phyloP scores from a whole-genome alignment of 2,888 invertebrate genomes.

The Cataglyphis albicans region DNA sequence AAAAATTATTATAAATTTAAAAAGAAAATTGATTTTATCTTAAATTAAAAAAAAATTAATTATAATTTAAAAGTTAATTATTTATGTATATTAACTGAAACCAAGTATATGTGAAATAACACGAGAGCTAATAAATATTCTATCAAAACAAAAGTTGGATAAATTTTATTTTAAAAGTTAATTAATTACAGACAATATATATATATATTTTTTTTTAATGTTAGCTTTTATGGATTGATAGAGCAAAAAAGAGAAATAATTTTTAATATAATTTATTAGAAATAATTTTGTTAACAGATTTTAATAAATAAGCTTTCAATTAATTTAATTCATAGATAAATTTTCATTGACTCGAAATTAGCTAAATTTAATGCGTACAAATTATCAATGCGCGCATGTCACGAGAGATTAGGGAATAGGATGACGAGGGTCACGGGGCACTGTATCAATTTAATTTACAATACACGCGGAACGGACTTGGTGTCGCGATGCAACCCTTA shows the following conservation, averaged over 20 bases:
- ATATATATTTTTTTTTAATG: too few species aligned
- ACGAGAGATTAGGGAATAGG: conserved; percentile 42
- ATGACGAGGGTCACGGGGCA: conserved; percentile 38
- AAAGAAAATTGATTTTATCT: too few species aligned
- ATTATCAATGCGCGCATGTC: conserved; percentile 37
- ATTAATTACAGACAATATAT: too few species aligned
- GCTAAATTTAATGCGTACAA: conserved; percentile 31
- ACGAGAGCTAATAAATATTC: not conserved
- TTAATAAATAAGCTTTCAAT: conserved; percentile 24
- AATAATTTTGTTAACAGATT: not conserved
- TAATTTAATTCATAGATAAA: conserved; percentile 8
- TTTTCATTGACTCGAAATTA: conserved; percentile 24
- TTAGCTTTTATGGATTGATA: too few species aligned
- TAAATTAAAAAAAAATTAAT: too few species aligned
- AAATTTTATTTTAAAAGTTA: not conserved
- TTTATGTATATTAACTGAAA: not conserved
- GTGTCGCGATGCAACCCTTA: conserved; percentile 45
- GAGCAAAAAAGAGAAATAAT: too few species aligned
- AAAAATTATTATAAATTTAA: too few species aligned
- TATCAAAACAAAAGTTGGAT: not conserved
- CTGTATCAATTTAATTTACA: conserved; percentile 54
- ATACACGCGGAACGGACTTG: conserved; percentile 33
- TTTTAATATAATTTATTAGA: too few species aligned
- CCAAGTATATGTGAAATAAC: not conserved
- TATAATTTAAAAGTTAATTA: too few species aligned